phyloP scores from a whole-genome alignment of 2,888 invertebrate species.

The Polyommatus icarus region DNA sequence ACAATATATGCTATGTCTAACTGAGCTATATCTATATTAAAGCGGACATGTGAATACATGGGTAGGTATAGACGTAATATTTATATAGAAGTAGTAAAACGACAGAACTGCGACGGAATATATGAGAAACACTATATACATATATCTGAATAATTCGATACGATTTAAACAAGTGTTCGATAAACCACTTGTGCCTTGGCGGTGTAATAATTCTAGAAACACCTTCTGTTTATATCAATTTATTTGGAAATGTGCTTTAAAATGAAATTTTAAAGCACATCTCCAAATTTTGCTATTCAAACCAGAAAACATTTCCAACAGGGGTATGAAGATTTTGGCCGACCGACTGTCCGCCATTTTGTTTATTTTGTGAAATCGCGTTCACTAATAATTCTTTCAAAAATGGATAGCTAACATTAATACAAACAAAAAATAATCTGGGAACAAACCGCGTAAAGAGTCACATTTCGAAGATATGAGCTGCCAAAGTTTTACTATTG shows the following conservation, averaged over 20 bases:
- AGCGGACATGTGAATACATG: slow-evolving; percentile 45
- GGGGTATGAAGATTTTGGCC: too few relatives aligned
- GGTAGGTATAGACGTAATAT: too few relatives aligned
- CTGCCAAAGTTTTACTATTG: too few relatives aligned
- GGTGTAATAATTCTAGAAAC: not conserved
- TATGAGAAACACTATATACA: slow-evolving; percentile 30
- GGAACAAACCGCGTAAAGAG: too few relatives aligned
- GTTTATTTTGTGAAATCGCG: too few relatives aligned
- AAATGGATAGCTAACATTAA: too few relatives aligned
- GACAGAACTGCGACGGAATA: slow-evolving; percentile 49
- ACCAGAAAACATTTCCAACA: not conserved
- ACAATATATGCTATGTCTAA: slow-evolving; percentile 64
- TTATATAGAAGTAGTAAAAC: slow-evolving; percentile 32
- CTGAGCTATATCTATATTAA: slow-evolving; percentile 57
- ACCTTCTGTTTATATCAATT: not conserved
- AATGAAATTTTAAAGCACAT: not conserved
- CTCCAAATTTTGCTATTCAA: not conserved
- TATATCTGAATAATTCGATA: slow-evolving; percentile 14
- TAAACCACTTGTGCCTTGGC: not conserved
- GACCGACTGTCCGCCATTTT: too few relatives aligned
- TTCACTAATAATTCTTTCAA: too few relatives aligned
- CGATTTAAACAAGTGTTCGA: slow-evolving; percentile 17
- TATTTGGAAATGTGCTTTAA: not conserved
- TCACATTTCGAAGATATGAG: too few relatives aligned
- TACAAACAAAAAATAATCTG: too few relatives aligned